Conservation (phyloP, 2,797 vertebrate species). For the Paguma larvata region DNA sequence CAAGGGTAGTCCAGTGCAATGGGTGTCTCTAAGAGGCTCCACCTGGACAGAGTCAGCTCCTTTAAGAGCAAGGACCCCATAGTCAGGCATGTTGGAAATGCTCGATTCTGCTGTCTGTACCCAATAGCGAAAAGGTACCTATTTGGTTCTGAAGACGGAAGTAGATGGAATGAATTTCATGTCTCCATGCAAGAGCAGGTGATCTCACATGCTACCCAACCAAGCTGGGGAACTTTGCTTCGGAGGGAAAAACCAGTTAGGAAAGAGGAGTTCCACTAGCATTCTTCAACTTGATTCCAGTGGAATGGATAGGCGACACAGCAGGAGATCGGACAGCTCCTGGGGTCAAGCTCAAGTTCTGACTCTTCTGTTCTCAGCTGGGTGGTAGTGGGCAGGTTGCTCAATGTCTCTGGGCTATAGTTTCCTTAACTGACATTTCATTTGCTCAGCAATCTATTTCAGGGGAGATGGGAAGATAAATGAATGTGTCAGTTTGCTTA, state of each 20-base stretch:
- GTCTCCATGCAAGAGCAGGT: background rate
- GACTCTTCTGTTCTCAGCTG: background rate
- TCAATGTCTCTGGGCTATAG: background rate
- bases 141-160: background rate
- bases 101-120: background rate
- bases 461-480: constrained; percentile 26
- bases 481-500: constrained; percentile 1
- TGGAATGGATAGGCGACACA: rapidly evolving
- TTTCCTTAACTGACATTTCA: constrained; percentile 42
- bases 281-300: background rate
- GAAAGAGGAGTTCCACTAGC: background rate
- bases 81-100: background rate
- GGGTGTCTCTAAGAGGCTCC: background rate
- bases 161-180: background rate
- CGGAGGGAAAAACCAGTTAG: background rate
- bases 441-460: constrained; percentile 24
- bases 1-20: background rate
- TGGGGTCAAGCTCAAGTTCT: background rate
- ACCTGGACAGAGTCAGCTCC: background rate
- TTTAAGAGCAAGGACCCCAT: background rate
- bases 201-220: background rate
- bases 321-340: background rate
- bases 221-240: background rate
- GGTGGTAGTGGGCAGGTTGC: background rate
- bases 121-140: background rate